Conservation (phyloP, 2,888 invertebrate genomes). For the Dicycla oo region DNA sequence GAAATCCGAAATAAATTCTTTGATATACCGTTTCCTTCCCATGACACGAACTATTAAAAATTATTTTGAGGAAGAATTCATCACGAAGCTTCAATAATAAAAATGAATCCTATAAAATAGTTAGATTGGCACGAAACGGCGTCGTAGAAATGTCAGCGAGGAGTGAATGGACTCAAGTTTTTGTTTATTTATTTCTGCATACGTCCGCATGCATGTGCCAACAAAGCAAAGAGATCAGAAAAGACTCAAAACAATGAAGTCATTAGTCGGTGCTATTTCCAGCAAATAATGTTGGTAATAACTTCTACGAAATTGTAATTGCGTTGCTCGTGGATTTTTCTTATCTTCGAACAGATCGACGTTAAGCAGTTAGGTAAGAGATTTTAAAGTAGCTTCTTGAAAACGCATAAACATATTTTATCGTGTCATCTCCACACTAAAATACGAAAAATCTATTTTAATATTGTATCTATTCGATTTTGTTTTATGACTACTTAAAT, state of each 20-base stretch:
- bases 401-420: constrained; percentile 52
- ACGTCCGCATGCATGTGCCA: constrained; percentile 88
- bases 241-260: constrained; percentile 80
- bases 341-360: constrained; percentile 45
- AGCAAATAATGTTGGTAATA: constrained; percentile 67
- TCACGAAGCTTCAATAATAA: constrained; percentile 71
- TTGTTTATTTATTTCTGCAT: constrained; percentile 85
- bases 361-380: constrained; percentile 7
- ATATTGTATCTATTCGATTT: constrained; percentile 63
- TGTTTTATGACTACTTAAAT: constrained; percentile 65
- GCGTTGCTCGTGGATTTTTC: constrained; percentile 54
- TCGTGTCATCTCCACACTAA: constrained; percentile 37
- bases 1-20: constrained; percentile 32
- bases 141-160: constrained; percentile 86
- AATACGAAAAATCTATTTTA: constrained; percentile 68
- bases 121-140: constrained; percentile 81
- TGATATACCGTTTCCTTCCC: constrained; percentile 46
- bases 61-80: constrained; percentile 67
- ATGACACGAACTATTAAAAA: constrained; percentile 56
- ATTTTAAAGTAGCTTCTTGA: constrained; percentile 26
- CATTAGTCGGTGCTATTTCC: constrained; percentile 77
- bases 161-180: constrained; percentile 88
- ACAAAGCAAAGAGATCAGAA: constrained; percentile 80
- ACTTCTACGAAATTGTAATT: constrained; percentile 64
- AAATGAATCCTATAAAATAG: constrained; percentile 76